Evolutionary conservation across 2,113 vertebrate genomes (phyloP).

Genomic region (Donacobius atricapilla): DNA sequence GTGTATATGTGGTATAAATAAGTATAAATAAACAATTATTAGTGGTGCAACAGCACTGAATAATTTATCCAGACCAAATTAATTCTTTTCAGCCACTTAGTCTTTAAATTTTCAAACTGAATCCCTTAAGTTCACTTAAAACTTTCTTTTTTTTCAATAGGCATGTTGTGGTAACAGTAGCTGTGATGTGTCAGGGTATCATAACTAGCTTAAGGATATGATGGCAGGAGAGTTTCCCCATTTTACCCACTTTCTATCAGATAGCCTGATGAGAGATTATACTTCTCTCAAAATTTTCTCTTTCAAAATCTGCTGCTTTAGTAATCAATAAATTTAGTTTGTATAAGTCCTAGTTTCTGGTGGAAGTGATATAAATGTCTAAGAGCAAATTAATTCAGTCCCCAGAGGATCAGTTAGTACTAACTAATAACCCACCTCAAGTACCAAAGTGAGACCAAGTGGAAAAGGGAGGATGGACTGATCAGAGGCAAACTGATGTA

Average conservation of each 20-base stretch:
- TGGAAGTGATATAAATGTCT: not conserved
- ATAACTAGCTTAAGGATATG: not conserved
- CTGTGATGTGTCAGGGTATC: not conserved
- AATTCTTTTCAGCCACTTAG: constrained; percentile 59
- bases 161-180: not conserved
- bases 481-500: not conserved
- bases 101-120: constrained; percentile 23
- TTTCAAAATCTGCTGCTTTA: not conserved
- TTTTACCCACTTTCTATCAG: not conserved
- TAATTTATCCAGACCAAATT: constrained; percentile 57
- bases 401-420: not conserved
- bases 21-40: constrained; percentile 62
- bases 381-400: not conserved
- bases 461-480: not conserved
- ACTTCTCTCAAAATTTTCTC: too few species aligned
- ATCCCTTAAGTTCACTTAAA: not conserved
- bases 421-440: not conserved
- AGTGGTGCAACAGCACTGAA: constrained; percentile 54
- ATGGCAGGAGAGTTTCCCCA: not conserved
- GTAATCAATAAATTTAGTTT: not conserved
- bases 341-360: not conserved
- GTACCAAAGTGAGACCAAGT: not conserved
- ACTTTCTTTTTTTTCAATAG: not conserved
- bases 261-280: not conserved
- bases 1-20: constrained; percentile 12